Evolutionary conservation across 2,113 vertebrate genomes (phyloP), one percentile per base, ranked within the genome.

Genomic region (Megaleporinus macrocephalus): DNA sequence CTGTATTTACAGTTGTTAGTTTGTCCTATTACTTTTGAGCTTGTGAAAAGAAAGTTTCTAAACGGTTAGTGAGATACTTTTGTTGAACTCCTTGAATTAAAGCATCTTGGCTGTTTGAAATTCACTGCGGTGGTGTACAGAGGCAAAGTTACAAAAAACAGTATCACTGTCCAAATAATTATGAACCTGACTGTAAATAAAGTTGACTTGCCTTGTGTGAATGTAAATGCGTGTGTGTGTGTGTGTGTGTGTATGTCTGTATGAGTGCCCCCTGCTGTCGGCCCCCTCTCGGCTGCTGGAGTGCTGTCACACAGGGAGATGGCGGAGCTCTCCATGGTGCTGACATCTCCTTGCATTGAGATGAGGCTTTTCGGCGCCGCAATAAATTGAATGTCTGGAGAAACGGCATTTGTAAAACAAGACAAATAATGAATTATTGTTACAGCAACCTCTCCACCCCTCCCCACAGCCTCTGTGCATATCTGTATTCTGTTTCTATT

Each of bases 361-460:
- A 84, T 57, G 4, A 76, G 80, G 47, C 69, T 84, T 75, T 82
- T 71, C 79, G 6, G 80, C 36, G 75, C 76, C 74, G 24, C 83
- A 88, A 89, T 85, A 85, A 87, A 90, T 88, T 87, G 89, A 88
- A 86, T 82, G 86, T 88, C 88, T 89, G 81, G 73, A 84, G 83
- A 85, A 83, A 81, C 61, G 61, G 76, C 86, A 88, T 89, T 86
- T 84, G 84, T 89, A 89, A 82, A 90, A 89, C 89, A 90, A 88
- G 85, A 84, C 84, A 88, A 91, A 88, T 87, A 89, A 91, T 86
- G 83, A 90, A 89, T 91, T 80, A 88, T 85, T 83, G 80, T 87
- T 87, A 78, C 78, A 83, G 53, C 63, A 36, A 73, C 74, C 82
- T 83, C 74, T 83, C 81, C 79, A 78, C 81, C 75, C 41, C 78